phyloP scores from a whole-genome alignment of 2,888 invertebrate species.

The Steinernema hermaphroditum region DNA sequence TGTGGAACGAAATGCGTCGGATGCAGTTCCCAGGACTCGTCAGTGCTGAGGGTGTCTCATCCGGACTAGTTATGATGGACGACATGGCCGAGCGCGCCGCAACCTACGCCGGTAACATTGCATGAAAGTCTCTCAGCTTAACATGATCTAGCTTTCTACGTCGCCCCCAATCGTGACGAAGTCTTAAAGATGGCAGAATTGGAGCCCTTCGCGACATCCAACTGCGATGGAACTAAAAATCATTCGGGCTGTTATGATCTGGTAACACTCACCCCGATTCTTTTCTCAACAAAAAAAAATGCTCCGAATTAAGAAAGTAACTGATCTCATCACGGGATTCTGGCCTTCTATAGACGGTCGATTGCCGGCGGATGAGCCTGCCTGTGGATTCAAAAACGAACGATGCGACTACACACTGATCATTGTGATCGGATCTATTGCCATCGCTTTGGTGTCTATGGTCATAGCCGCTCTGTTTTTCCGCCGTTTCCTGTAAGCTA shows the following conservation, averaged over 20 bases:
- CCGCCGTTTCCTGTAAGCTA: slow-evolving; percentile 51
- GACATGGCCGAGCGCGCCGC: slow-evolving; percentile 63
- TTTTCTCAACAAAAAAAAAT: slow-evolving; percentile 11
- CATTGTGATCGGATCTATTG: slow-evolving; percentile 48
- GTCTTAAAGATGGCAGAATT: slow-evolving; percentile 63
- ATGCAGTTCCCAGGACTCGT: slow-evolving; percentile 58
- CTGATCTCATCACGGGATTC: slow-evolving; percentile 61
- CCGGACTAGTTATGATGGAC: slow-evolving; percentile 63
- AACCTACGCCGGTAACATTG: slow-evolving; percentile 54
- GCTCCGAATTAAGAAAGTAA: slow-evolving; percentile 46
- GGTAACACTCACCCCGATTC: too few relatives aligned
- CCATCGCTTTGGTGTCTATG: slow-evolving; percentile 37
- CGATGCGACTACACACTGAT: slow-evolving; percentile 53
- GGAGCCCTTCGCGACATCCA: slow-evolving; percentile 50
- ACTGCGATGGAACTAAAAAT: slow-evolving; percentile 60
- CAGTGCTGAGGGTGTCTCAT: slow-evolving; percentile 54
- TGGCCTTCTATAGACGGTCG: slow-evolving; percentile 61
- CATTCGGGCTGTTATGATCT: slow-evolving; percentile 60
- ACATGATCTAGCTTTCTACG: slow-evolving; percentile 54
- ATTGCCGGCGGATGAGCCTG: slow-evolving; percentile 57
- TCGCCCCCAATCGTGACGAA: slow-evolving; percentile 60
- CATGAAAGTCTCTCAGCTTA: neutral
- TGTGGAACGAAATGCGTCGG: slow-evolving; percentile 64
- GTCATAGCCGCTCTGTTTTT: slow-evolving; percentile 47
- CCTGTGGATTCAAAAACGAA: slow-evolving; percentile 61